A percentile compares a stretch with the other conserved stretches of the same genome.
These are phyloP conservation scores for Gopherus flavomarginatus DNA, from an alignment of 2,113 vertebrate species.

Conservation along the genomic window DNA sequence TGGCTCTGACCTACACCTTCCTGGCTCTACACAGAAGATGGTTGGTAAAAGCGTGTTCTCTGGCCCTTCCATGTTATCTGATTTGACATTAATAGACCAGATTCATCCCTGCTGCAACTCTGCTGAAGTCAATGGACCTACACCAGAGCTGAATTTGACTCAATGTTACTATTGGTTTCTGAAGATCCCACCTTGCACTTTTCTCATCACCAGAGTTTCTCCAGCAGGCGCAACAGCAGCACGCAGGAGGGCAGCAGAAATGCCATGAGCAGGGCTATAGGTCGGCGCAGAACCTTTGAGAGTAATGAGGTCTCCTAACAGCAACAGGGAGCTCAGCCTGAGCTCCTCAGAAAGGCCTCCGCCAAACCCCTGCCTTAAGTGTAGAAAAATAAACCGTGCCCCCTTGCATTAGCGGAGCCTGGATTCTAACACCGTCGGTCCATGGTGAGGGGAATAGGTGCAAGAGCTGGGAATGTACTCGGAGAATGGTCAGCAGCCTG, in stretches of 20 bases:
- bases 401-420: constrained; percentile 34
- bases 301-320: not conserved
- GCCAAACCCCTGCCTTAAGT: constrained; percentile 61
- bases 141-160: accelerated
- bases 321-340: constrained; percentile 13
- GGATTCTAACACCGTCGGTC: not conserved
- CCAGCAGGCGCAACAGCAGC: not conserved
- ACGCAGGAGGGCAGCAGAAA: not conserved
- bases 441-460: not conserved
- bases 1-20: too few relatives aligned
- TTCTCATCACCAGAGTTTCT: not conserved
- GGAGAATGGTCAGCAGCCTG: not conserved
- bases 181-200: not conserved
- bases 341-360: constrained; percentile 63
- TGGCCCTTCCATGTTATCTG: accelerated
- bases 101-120: not conserved
- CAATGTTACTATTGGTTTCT: not conserved
- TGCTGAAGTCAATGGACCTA: not conserved
- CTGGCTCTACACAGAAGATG: too few relatives aligned
- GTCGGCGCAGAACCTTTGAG: constrained; percentile 5
- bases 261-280: too few relatives aligned
- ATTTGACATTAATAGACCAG: accelerated
- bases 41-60: too few relatives aligned
- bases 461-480: not conserved
- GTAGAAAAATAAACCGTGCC: constrained; percentile 67